Conservation (phyloP, 2,113 vertebrate species). For the Sylvia atricapilla region DNA sequence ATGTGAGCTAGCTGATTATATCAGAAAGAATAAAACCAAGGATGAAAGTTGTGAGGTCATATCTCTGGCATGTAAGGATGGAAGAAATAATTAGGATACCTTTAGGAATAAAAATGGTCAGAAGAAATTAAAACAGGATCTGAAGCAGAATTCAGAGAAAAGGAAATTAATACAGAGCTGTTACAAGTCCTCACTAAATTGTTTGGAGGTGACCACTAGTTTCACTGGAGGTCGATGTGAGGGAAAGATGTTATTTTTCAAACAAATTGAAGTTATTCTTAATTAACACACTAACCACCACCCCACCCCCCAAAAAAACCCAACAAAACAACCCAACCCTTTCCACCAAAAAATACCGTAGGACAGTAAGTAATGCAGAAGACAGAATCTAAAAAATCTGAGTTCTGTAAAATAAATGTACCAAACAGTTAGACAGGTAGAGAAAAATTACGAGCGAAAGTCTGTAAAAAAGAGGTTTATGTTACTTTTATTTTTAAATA, state of each 20-base stretch:
- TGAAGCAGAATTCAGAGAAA: not conserved
- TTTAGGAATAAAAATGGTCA: not conserved
- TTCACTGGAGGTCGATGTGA: not conserved
- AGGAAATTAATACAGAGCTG: not conserved
- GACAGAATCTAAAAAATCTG: not conserved
- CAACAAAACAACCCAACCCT: not conserved
- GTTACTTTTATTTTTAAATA: not conserved
- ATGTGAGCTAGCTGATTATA: not conserved
- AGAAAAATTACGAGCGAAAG: not conserved
- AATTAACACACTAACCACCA: not conserved
- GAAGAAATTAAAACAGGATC: not conserved
- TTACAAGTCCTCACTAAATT: not conserved
- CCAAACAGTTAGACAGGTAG: not conserved
- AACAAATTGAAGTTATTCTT: not conserved
- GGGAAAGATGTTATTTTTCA: not conserved
- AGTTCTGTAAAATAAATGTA: not conserved
- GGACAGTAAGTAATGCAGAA: not conserved
- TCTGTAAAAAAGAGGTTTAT: not conserved
- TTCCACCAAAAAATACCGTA: fast-evolving
- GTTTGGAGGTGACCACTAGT: not conserved
- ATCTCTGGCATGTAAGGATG: not conserved
- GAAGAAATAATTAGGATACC: not conserved
- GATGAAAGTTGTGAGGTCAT: not conserved
- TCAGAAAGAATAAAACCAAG: not conserved
- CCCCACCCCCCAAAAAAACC: not conserved